Evolutionary conservation across 1,140 invertebrate genomes (phyloP).

Genomic region (Palaemon carinicauda): DNA sequence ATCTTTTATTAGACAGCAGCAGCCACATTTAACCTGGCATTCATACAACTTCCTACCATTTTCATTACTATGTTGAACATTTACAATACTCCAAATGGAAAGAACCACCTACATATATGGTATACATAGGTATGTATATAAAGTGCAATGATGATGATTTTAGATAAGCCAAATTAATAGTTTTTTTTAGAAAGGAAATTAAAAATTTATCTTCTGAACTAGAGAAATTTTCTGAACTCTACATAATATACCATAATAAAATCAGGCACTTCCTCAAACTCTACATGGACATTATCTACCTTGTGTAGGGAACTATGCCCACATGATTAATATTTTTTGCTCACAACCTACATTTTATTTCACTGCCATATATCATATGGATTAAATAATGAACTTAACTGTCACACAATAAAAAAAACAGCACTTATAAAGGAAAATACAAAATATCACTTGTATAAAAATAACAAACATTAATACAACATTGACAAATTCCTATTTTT

Average conservation of each 20-base stretch:
- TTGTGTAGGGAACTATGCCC: constrained; percentile 27
- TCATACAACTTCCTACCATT: constrained; percentile 33
- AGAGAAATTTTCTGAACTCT: constrained; percentile 35
- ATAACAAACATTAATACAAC: constrained; percentile 55
- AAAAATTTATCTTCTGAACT: neutral
- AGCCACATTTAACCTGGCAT: constrained; percentile 16
- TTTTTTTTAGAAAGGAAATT: constrained; percentile 10
- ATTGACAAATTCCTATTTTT: constrained; percentile 44
- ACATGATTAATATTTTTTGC: constrained; percentile 38
- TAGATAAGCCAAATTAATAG: constrained; percentile 36
- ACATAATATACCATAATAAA: constrained; percentile 51
- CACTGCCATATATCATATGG: constrained; percentile 18
- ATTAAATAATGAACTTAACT: neutral
- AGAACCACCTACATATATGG: constrained; percentile 8
- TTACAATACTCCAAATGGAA: constrained; percentile 27
- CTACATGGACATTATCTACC: constrained; percentile 40
- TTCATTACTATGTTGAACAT: constrained; percentile 23
- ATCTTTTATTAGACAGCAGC: constrained; percentile 30
- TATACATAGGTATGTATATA: neutral
- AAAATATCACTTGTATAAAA: constrained; percentile 48
- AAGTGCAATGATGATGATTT: constrained; percentile 50
- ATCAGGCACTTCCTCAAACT: constrained; percentile 50
- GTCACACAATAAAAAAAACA: too few species aligned
- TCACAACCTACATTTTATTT: constrained; percentile 47
- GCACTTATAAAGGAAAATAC: constrained; percentile 29